These are phyloP conservation scores for Acromyrmex heyeri DNA, from an alignment of 1,140 invertebrate genomes.

Conservation along the genomic window DNA sequence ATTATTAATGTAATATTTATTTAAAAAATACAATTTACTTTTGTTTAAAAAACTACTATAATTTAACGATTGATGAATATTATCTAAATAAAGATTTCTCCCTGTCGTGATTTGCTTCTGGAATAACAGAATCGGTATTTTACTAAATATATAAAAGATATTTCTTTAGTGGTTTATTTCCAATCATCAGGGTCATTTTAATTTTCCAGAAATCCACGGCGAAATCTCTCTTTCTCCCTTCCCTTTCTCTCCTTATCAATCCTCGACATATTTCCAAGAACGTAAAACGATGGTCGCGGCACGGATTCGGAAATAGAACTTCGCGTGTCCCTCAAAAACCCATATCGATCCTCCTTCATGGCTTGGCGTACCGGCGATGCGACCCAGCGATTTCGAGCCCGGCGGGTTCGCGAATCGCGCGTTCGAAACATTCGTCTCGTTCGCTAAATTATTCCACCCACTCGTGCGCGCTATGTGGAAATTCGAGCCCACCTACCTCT, in stretches of 20 bases:
- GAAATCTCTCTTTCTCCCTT: not conserved
- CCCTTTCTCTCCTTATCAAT: not conserved
- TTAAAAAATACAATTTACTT: not conserved
- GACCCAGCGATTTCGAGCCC: slow-evolving; percentile 64
- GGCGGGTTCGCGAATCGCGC: slow-evolving; percentile 63
- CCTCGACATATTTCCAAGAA: slow-evolving; percentile 53
- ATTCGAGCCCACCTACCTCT: slow-evolving; percentile 62
- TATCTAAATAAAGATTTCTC: not conserved
- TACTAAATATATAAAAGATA: not conserved
- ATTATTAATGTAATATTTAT: not conserved
- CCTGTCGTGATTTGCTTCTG: not conserved
- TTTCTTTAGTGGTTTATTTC: slow-evolving; percentile 41
- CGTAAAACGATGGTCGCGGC: slow-evolving; percentile 60
- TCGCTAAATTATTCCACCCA: slow-evolving; percentile 73
- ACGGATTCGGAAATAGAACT: slow-evolving; percentile 70
- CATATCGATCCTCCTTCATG: slow-evolving; percentile 67
- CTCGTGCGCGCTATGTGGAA: slow-evolving; percentile 51
- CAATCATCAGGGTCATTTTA: slow-evolving; percentile 31
- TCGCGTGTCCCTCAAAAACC: slow-evolving; percentile 73
- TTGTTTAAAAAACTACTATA: not conserved
- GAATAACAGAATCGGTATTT: not conserved
- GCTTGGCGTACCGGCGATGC: not conserved
- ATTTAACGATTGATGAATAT: not conserved
- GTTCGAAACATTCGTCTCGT: slow-evolving; percentile 68
- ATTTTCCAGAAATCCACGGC: slow-evolving; percentile 45